These are phyloP conservation scores for Gallinago paraguaiae DNA, from an alignment of 2,113 vertebrate genomes.

Conservation along the genomic window DNA sequence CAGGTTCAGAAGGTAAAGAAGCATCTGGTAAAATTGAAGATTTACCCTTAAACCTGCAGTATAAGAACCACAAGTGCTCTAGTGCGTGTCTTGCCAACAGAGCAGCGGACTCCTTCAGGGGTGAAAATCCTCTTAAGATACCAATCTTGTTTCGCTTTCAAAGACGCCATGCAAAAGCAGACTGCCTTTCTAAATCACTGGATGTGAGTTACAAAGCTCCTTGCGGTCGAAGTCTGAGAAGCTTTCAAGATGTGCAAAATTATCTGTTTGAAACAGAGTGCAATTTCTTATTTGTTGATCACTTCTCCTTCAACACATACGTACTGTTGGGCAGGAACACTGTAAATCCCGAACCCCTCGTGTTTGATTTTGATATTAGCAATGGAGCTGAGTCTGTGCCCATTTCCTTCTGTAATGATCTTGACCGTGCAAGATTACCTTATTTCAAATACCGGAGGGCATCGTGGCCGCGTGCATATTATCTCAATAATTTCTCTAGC, in stretches of 20 bases:
- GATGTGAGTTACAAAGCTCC: conserved; percentile 88
- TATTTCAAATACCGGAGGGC: conserved; percentile 89
- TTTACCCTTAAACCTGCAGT: conserved; percentile 11
- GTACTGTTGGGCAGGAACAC: conserved; percentile 77
- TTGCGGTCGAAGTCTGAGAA: conserved; percentile 85
- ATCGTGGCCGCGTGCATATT: conserved; percentile 88
- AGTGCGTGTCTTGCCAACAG: conserved; percentile 75
- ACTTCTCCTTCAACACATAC: conserved; percentile 88
- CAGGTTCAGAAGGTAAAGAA: conserved; percentile 3
- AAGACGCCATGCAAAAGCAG: conserved; percentile 76
- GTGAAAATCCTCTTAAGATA: conserved; percentile 86
- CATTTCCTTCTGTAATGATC: conserved; percentile 80
- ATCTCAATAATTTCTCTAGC: conserved; percentile 76
- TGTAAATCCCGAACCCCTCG: conserved; percentile 37
- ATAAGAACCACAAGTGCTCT: conserved; percentile 76
- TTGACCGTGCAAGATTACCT: conserved; percentile 70
- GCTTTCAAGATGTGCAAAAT: conserved; percentile 79
- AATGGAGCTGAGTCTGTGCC: conserved; percentile 83
- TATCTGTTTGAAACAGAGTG: conserved; percentile 85
- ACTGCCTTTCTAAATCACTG: conserved; percentile 51
- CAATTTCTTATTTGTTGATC: conserved; percentile 83
- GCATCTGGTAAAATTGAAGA: background rate
- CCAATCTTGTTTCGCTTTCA: conserved; percentile 86
- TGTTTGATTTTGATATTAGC: conserved; percentile 86
- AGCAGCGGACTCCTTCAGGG: conserved; percentile 65